Evolutionary conservation across 2,797 vertebrate species (phyloP).

Genomic region (Poecilia velifera): DNA sequence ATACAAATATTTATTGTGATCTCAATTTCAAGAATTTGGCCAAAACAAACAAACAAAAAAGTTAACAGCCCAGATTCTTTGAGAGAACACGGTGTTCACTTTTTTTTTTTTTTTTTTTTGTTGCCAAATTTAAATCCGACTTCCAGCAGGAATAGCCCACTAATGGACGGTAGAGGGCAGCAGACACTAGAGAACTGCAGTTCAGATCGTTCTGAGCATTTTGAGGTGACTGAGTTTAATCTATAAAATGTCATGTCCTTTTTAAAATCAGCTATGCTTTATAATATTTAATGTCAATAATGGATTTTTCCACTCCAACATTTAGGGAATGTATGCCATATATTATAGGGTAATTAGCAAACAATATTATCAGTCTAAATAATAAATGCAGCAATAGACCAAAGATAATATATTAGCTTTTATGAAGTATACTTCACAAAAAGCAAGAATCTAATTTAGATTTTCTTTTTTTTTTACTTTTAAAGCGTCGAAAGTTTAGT

Average conservation of each 20-base stretch:
- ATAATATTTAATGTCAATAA: not conserved
- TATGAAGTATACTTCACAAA: not conserved
- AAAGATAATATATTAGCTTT: not conserved
- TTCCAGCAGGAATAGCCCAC: constrained; percentile 32
- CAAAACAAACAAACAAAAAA: not conserved
- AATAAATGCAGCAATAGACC: not conserved
- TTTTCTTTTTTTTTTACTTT: not conserved
- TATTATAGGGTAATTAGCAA: not conserved
- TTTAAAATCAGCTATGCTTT: not conserved
- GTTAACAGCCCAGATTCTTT: not conserved
- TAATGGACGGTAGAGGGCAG: constrained; percentile 52
- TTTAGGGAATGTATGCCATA: not conserved
- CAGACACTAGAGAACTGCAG: constrained; percentile 19
- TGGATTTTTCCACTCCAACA: not conserved
- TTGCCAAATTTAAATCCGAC: not conserved
- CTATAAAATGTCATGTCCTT: not conserved
- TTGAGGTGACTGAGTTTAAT: not conserved
- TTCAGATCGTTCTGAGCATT: not conserved
- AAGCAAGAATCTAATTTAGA: not conserved
- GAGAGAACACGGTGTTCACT: constrained; percentile 47
- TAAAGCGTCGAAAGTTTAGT: not conserved
- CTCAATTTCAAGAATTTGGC: not conserved
- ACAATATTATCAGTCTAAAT: not conserved
- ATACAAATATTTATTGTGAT: not conserved
- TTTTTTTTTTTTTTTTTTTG: not conserved